Conservation (phyloP, 2,113 vertebrate genomes). For the Phylloscopus trochilus region DNA sequence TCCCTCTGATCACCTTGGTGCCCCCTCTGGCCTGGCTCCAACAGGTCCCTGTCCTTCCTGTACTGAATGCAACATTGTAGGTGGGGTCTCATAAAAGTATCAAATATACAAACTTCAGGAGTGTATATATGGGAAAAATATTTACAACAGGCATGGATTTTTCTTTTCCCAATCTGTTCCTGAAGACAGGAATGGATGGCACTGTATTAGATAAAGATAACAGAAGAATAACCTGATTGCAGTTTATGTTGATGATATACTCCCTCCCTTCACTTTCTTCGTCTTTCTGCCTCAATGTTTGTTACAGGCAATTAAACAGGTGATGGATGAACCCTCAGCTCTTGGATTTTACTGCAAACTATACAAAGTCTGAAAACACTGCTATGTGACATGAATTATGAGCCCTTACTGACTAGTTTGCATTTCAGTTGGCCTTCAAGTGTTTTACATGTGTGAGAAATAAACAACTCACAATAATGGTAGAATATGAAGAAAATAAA, state of each 20-base stretch:
- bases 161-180: background rate
- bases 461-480: constrained; percentile 14
- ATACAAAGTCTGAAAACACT: constrained; percentile 51
- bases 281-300: constrained; percentile 30
- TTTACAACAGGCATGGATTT: background rate
- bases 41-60: fast-evolving
- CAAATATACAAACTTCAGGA: background rate
- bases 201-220: background rate
- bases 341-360: constrained; percentile 60
- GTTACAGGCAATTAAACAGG: constrained; percentile 67
- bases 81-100: background rate
- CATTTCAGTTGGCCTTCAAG: constrained; percentile 62
- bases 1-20: no score
- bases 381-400: constrained; percentile 51
- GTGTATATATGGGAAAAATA: background rate
- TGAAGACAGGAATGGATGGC: background rate
- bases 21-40: no score
- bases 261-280: background rate
- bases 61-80: background rate
- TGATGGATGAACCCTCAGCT: constrained; percentile 67
- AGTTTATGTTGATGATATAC: background rate
- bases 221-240: background rate
- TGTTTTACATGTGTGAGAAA: constrained; percentile 25
- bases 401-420: constrained; percentile 39
- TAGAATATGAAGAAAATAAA: constrained; percentile 35